Base-by-base conservation (phyloP, 64 coral and sea anemone genomes). In the Cladopsammia gracilis region DNA sequence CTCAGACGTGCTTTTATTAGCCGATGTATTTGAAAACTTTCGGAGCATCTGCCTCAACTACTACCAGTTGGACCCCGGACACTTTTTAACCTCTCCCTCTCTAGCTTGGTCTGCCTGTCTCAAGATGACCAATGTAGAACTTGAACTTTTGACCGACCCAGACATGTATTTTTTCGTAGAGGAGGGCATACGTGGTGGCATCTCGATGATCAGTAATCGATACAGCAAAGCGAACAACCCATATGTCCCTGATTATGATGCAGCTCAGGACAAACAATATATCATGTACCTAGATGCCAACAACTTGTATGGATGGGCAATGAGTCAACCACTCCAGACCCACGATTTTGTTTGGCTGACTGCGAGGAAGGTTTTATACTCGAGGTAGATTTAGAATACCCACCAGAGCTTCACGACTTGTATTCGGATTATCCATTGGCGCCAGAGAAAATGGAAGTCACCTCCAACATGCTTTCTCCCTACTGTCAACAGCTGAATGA, bases 111-210 rank as follows among this genome's bases (percentile, higher is more conserved):
- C 7, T 47, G 85, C 85, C 5, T 50, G 34, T 52, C 25, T 73
- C 18, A 71, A 54, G 13, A 72, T 50, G 44, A 87, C 85, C 3
- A 19, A 57, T 0, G 67, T 71, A 18, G 64, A 87, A 43, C n/a
- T 87, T 18, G 85, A 87, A 4, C 12, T 73, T 7, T 14, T 87
- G 12, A 72, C 64, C 0, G 85, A 87, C 67, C 48, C 26, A 4
- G 85, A 71, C 42, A 87, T 87, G 85, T 87, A 87, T 20, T 6
- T 69, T 4, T 87, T 87, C 25, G 42, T 87, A 2, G 70, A 88
- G 69, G 25, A 86, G 0, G 83, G 83, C 0, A 53, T 70, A 6
- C 3, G 83, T 49, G 83, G 83, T 5, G 64, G 83, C 2, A 49
- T 70, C 7, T 86, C 56, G 2, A 68, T 62, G 83, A 62, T 49